Evolutionary conservation across 2,113 vertebrate genomes (phyloP), one percentile per base, ranked within the genome.

Genomic region (Anoura caudifer): DNA sequence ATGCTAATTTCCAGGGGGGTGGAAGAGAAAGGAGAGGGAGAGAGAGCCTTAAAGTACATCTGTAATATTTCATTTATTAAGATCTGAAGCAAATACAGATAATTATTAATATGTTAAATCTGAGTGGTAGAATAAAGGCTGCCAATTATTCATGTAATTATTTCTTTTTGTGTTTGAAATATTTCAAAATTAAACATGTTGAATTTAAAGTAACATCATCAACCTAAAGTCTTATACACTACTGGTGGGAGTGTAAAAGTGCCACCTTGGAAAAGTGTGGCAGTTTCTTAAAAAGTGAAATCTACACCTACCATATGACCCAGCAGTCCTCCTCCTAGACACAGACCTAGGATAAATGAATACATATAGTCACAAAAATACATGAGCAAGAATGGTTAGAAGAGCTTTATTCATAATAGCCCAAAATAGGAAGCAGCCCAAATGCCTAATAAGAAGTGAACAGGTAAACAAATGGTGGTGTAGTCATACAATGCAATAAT

Each of bases 61-160:
- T 92, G 14, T 81, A 90, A 84, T 76, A 94, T 87, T 87, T 97
- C 41, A 80, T 70, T 91, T 84, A 87, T 45, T 94, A 84, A 76
- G 28, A 77, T 90, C 79, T 94, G 63, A 79, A 61, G 24, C 92
- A 97, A 93, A 93, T 80, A 88, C 61, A 77, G 47, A n/a, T 85
- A 95, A 85, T 72, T 95, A 81, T 85, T 97, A 81, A 70, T 52
- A n/a, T 80, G 33, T 81, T 80, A 87, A 92, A 80, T 88, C 8
- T 52, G 19, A 84, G 52, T 70, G 15, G 17, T 75, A 93, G n/a
- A 81, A 76, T 72, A 65, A 43, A 59, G 43, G 13, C 15, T 93
- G 43, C 47, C 72, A 54, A 24, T 72, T 79, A 94, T 87, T 87
- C 92, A 84, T 47, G 87, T 56, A 52, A 77, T 85, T 59, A n/a